Evolutionary conservation across 35 echinoderm and acorn worm species (phyloP).

Genomic region (Chiridota heheva): DNA sequence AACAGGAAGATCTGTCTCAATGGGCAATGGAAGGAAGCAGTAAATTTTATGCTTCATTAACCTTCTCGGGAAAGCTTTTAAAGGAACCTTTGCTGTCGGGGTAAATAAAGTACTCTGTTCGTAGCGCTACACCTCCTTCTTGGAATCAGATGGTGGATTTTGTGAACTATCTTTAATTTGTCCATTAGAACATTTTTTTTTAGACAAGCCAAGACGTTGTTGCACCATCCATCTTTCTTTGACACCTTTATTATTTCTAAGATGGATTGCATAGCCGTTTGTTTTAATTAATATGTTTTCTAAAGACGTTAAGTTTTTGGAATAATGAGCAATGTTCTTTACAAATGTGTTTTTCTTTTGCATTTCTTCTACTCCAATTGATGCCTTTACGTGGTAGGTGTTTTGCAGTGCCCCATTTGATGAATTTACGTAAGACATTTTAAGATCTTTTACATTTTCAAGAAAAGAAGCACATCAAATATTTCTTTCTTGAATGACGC

Average conservation of each 20-base stretch:
- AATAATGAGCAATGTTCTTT: neutral
- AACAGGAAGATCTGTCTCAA: constrained; percentile 57
- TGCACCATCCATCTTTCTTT: constrained; percentile 46
- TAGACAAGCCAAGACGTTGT: constrained; percentile 32
- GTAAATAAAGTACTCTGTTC: constrained; percentile 6
- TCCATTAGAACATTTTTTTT: neutral
- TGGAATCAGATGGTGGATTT: neutral
- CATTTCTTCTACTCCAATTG: constrained; percentile 3
- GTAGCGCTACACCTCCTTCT: constrained; percentile 26
- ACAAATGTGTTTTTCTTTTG: neutral
- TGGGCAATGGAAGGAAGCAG: constrained; percentile 62
- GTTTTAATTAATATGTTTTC: neutral
- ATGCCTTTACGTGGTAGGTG: neutral
- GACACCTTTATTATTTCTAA: neutral
- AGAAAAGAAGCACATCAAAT: constrained; percentile 26
- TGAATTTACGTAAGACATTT: constrained; percentile 15
- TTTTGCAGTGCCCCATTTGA: neutral
- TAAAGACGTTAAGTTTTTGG: neutral
- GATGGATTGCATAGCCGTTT: constrained; percentile 1
- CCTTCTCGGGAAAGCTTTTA: too few relatives aligned
- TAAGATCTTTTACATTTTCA: constrained; percentile 56
- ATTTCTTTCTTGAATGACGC: constrained; percentile 27
- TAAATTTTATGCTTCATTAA: constrained; percentile 24
- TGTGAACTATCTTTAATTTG: neutral
- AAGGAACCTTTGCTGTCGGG: neutral